Percentiles rank a stretch among this genome's conserved stretches.
phyloP scores from a whole-genome alignment of 1,140 invertebrate species.

The Drosophila rufa region DNA sequence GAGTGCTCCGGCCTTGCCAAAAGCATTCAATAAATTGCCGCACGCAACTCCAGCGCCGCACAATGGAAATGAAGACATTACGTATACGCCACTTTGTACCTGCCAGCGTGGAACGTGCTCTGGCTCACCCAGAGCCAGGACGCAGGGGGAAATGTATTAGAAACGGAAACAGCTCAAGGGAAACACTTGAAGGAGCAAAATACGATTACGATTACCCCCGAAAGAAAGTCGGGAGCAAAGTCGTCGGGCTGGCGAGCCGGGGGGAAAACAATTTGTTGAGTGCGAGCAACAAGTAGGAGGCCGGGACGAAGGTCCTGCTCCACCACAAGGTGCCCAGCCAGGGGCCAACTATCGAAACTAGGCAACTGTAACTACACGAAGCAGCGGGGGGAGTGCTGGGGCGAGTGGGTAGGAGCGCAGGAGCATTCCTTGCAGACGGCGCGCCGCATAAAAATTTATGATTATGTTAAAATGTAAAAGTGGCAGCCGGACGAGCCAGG shows the following conservation, averaged over 20 bases:
- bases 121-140: neutral
- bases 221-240: constrained; percentile 26
- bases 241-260: neutral
- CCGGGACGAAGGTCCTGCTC: constrained; percentile 25
- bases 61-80: constrained; percentile 72
- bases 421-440: constrained; percentile 67
- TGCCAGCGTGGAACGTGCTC: constrained; percentile 47
- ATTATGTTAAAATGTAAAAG: constrained; percentile 84
- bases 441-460: constrained; percentile 83
- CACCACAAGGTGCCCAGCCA: constrained; percentile 29
- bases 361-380: constrained; percentile 39
- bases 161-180: constrained; percentile 79
- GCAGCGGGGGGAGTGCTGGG: neutral
- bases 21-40: constrained; percentile 69
- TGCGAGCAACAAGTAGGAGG: constrained; percentile 74
- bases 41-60: constrained; percentile 34
- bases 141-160: constrained; percentile 71
- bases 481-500: constrained; percentile 52
- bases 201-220: constrained; percentile 74
- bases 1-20: constrained; percentile 18
- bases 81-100: constrained; percentile 74
- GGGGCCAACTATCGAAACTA: constrained; percentile 74
- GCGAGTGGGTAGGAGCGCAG: neutral
- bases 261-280: constrained; percentile 73
- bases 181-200: constrained; percentile 77